These are phyloP conservation scores for Glyptemys insculpta DNA, from an alignment of 2,797 vertebrate genomes.

Conservation along the genomic window DNA sequence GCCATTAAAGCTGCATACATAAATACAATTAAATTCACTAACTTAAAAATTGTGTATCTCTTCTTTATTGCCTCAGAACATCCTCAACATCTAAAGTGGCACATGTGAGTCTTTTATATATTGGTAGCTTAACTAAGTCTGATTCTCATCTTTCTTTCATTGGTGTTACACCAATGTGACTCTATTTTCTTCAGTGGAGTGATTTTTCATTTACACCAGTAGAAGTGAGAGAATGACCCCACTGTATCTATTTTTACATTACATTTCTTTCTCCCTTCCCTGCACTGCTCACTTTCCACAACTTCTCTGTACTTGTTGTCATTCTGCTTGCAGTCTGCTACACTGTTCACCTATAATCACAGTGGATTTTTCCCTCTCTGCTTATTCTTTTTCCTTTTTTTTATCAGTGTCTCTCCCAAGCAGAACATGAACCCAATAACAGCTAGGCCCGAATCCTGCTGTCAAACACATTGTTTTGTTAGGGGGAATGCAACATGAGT, in stretches of 20 bases:
- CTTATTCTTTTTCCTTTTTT: background rate
- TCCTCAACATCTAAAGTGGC: fast-evolving
- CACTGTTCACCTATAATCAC: background rate
- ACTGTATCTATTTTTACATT: background rate
- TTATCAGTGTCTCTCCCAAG: background rate
- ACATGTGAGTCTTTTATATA: fast-evolving
- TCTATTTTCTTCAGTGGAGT: background rate
- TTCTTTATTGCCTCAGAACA: background rate
- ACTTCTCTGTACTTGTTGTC: background rate
- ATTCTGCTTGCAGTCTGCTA: background rate
- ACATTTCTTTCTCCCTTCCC: background rate
- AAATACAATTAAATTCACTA: background rate
- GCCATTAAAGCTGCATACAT: background rate
- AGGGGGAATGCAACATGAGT: background rate
- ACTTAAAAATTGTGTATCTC: background rate
- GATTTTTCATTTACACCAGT: background rate
- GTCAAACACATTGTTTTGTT: background rate
- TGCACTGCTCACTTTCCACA: background rate
- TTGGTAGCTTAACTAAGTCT: fast-evolving
- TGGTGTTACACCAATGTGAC: background rate
- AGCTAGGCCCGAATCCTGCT: fast-evolving
- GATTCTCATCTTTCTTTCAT: background rate
- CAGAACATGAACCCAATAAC: background rate
- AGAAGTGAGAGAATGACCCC: background rate
- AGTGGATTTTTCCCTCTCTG: fast-evolving